A percentile compares a stretch with the other conserved stretches of the same genome.
Conservation (phyloP, 2,113 vertebrate genomes). For the Anarrhichthys ocellatus region DNA sequence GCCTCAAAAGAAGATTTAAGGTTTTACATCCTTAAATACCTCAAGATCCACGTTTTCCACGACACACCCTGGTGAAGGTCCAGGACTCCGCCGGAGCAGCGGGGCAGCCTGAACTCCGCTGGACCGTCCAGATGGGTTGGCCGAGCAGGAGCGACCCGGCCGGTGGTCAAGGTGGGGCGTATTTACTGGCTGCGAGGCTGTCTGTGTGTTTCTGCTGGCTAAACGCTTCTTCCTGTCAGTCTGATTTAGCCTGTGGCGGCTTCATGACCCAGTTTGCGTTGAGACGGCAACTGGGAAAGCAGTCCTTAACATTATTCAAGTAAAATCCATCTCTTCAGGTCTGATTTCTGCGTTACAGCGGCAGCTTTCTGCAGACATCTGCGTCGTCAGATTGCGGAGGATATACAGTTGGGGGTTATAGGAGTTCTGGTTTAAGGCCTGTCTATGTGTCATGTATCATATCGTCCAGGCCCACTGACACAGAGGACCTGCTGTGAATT, state of each 20-base stretch:
- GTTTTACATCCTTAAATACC: background rate
- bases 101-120: conserved; percentile 61
- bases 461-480: conserved; percentile 51
- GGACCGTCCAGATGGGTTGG: conserved; percentile 49
- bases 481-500: conserved; percentile 34
- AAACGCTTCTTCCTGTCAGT: conserved; percentile 41
- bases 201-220: conserved; percentile 46
- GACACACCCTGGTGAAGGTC: conserved; percentile 61
- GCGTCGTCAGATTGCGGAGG: conserved; percentile 34
- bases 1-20: background rate
- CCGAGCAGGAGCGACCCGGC: conserved; percentile 61
- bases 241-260: conserved; percentile 55
- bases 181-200: conserved; percentile 16
- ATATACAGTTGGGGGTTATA: conserved; percentile 20
- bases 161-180: conserved; percentile 79
- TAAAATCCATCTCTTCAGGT: conserved; percentile 14
- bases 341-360: background rate
- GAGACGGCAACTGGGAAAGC: conserved; percentile 41
- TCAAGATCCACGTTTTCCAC: background rate
- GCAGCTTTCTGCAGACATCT: background rate
- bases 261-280: conserved; percentile 73
- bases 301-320: conserved; percentile 30
- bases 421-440: conserved; percentile 66
- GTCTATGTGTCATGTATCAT: conserved; percentile 38
- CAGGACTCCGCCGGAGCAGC: conserved; percentile 52